A percentile compares a stretch with the other conserved stretches of the same genome.
phyloP scores from a whole-genome alignment of 2,113 vertebrate species.

The Leptodactylus fuscus region DNA sequence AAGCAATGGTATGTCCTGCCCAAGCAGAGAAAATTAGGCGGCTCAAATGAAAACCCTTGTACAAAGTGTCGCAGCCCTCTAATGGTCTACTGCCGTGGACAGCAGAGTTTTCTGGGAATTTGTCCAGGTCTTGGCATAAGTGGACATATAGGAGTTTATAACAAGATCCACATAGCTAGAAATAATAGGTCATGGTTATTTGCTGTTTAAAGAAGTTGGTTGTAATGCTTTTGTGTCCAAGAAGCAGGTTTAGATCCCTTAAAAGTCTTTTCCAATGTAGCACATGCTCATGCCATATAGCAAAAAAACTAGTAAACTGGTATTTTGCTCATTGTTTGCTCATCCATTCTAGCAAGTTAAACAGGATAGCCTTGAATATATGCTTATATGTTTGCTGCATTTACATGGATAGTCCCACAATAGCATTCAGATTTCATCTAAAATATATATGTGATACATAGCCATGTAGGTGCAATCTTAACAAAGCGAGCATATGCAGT shows the following conservation, averaged over 20 bases:
- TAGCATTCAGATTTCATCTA: too few species aligned
- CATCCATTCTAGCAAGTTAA: background rate
- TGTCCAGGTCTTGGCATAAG: constrained; percentile 34
- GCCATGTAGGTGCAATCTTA: too few species aligned
- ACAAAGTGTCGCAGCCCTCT: constrained; percentile 9
- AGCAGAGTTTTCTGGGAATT: constrained; percentile 25
- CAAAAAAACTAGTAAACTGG: background rate
- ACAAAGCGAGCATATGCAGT: too few species aligned
- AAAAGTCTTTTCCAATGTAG: background rate
- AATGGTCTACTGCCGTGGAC: background rate
- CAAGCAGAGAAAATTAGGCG: constrained; percentile 6
- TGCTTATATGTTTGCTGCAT: background rate
- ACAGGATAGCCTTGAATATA: background rate
- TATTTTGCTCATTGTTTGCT: background rate
- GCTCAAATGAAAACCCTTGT: background rate
- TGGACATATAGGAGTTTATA: constrained; percentile 8
- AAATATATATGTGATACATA: too few species aligned
- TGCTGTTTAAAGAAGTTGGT: constrained; percentile 14
- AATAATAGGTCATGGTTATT: constrained; percentile 22
- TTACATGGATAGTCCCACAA: too few species aligned
- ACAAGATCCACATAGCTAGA: background rate
- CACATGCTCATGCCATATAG: background rate
- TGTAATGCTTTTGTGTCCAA: constrained; percentile 19
- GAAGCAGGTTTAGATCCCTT: background rate
- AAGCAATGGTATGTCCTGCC: constrained; percentile 26